Base-by-base conservation (phyloP, 2,113 vertebrate genomes). In the Petroica traversi region DNA sequence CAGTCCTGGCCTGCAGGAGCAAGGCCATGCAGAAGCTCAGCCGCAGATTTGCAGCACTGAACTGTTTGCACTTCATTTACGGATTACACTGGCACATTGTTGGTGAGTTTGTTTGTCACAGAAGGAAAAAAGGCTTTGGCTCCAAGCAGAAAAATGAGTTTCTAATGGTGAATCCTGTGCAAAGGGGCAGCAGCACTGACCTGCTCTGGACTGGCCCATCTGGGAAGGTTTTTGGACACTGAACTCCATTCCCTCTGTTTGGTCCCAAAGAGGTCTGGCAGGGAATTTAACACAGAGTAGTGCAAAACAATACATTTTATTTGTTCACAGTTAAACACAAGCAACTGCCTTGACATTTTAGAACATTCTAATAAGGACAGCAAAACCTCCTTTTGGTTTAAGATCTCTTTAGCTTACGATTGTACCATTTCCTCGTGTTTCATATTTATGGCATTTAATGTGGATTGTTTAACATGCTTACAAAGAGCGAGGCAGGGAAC, bases 251-350 rank as follows among this genome's bases (percentile, higher is more conserved):
- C 54, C 34, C 40, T 9, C 5, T 0, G 13, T 40, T 33, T 4
- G 8, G 74, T 63, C 78, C 75, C 55, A 14, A 25, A 52, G 54
- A 55, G 41, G 23, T 34, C 81, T 79, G 45, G 61, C 75, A 96
- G 92, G 78, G 69, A 92, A 29, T 34, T 45, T 73, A 84, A 95
- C 83, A 62, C 90, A 87, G 62, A 84, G 90, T 99, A 99, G 99
- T 99, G 99, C 99, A 99, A 99, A 99, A 99, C 99, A 99, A 99
- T 99, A 99, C 97, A 98, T 98, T 98, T 98, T 98, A 98, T 98
- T 99, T 99, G 99, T 99, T 99, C 99, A 99, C 99, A 99, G 99
- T 99, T 99, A 99, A 99, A 99, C 99, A 99, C 98, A 99, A 99
- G 99, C 99, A 99, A 99, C 98, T 98, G 99, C 99, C 98, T 98